phyloP scores from a whole-genome alignment of 2,113 vertebrate genomes.

The Cochlearius cochlearius region DNA sequence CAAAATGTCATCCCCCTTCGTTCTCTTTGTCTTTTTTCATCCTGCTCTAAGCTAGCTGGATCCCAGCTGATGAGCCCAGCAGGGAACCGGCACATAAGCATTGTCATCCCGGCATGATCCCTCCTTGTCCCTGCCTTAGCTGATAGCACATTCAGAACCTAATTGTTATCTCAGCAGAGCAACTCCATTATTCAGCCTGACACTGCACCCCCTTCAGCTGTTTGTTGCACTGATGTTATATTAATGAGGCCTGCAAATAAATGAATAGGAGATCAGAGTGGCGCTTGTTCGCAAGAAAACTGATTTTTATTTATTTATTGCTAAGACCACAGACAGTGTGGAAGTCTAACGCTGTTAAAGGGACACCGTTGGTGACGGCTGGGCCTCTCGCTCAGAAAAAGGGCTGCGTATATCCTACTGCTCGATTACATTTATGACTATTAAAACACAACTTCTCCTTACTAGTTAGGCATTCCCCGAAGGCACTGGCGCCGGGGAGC shows the following conservation, averaged over 20 bases:
- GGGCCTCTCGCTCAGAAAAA: not conserved
- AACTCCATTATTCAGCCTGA: conserved; percentile 81
- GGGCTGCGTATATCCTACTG: not conserved
- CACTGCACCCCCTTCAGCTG: conserved; percentile 74
- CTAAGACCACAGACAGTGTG: conserved; percentile 16
- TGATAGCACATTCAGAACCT: conserved; percentile 76
- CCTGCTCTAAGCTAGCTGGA: not conserved
- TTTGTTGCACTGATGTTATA: conserved; percentile 82
- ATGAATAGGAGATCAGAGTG: conserved; percentile 74
- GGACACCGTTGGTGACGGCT: not conserved
- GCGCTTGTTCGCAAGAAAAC: conserved; percentile 63
- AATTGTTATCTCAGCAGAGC: conserved; percentile 81
- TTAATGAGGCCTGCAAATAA: conserved; percentile 81
- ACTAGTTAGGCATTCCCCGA: rapidly evolving
- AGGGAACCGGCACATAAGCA: conserved; percentile 3
- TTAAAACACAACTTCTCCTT: not conserved
- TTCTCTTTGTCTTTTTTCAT: not conserved
- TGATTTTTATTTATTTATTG: conserved; percentile 69
- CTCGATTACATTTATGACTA: not conserved
- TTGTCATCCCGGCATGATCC: conserved; percentile 58
- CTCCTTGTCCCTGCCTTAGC: conserved; percentile 66
- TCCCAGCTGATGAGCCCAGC: conserved; percentile 52
- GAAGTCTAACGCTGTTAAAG: conserved; percentile 13
- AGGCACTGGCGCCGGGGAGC: not conserved
- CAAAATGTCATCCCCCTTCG: not conserved